These are phyloP conservation scores for Actias luna DNA, from an alignment of 2,888 invertebrate species.

Conservation along the genomic window DNA sequence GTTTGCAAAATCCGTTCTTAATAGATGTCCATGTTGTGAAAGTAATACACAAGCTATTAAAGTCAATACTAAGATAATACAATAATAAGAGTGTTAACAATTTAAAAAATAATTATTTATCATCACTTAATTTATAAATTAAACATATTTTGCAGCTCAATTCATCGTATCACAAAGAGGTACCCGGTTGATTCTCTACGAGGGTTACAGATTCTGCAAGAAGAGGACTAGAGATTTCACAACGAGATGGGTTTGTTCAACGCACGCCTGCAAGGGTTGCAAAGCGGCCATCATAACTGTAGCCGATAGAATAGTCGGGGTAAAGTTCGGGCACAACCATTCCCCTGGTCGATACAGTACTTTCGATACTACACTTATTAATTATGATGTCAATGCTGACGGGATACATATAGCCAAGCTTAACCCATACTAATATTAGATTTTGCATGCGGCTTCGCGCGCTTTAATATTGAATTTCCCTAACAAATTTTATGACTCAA, in stretches of 20 bases:
- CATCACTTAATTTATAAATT: background rate
- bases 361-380: background rate
- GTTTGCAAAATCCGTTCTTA: too few relatives aligned
- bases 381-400: background rate
- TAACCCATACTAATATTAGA: too few relatives aligned
- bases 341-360: background rate
- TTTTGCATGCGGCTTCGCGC: too few relatives aligned
- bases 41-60: too few relatives aligned
- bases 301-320: slow-evolving; percentile 26
- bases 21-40: too few relatives aligned
- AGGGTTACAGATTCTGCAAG: slow-evolving; percentile 14
- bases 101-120: background rate
- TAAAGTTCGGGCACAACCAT: slow-evolving; percentile 33
- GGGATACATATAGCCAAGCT: background rate
- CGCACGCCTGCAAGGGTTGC: slow-evolving; percentile 32
- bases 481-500: too few relatives aligned
- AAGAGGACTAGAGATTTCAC: slow-evolving; percentile 6
- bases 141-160: slow-evolving; percentile 5
- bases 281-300: slow-evolving; percentile 30
- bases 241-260: slow-evolving; percentile 31
- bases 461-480: too few relatives aligned
- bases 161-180: slow-evolving; percentile 13
- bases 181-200: slow-evolving; percentile 6
- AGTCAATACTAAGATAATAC: too few relatives aligned
- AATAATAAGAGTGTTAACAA: too few relatives aligned